phyloP scores from a whole-genome alignment of 2,113 vertebrate species.

The Chrysemys picta region DNA sequence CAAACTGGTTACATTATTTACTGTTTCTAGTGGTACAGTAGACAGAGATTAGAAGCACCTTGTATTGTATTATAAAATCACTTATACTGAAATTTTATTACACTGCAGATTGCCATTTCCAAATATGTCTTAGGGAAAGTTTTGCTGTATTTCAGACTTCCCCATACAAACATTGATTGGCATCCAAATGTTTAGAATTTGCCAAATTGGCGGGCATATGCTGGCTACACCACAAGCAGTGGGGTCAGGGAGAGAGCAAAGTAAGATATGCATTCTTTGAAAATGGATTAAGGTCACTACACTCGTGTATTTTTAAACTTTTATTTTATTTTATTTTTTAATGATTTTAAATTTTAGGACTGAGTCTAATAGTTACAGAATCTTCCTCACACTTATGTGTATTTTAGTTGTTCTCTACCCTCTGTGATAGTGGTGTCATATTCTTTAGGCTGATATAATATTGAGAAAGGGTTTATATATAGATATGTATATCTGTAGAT shows the following conservation, averaged over 20 bases:
- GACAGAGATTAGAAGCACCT: background rate
- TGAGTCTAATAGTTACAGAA: background rate
- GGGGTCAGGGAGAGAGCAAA: slow-evolving; percentile 78
- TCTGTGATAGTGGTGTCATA: background rate
- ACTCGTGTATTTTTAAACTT: background rate
- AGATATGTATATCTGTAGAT: background rate
- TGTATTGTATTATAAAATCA: slow-evolving; percentile 24
- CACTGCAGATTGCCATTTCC: slow-evolving; percentile 54
- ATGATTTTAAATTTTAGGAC: background rate
- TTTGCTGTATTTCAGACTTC: slow-evolving; percentile 75
- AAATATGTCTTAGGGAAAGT: slow-evolving; percentile 67
- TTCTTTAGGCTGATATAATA: background rate
- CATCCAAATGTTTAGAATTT: slow-evolving; percentile 79
- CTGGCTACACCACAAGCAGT: slow-evolving; percentile 76
- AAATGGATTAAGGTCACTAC: slow-evolving; percentile 59
- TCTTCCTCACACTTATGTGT: background rate
- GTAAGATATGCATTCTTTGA: slow-evolving; percentile 68
- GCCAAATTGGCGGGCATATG: slow-evolving; percentile 79
- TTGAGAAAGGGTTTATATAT: background rate
- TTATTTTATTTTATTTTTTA: background rate
- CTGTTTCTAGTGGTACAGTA: background rate
- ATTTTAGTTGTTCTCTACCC: background rate
- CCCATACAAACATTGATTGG: slow-evolving; percentile 80
- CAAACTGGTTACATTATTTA: accelerated
- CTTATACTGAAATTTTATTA: slow-evolving; percentile 47